phyloP scores from a whole-genome alignment of 1,140 invertebrate genomes.

The Caenorhabditis tropicalis region DNA sequence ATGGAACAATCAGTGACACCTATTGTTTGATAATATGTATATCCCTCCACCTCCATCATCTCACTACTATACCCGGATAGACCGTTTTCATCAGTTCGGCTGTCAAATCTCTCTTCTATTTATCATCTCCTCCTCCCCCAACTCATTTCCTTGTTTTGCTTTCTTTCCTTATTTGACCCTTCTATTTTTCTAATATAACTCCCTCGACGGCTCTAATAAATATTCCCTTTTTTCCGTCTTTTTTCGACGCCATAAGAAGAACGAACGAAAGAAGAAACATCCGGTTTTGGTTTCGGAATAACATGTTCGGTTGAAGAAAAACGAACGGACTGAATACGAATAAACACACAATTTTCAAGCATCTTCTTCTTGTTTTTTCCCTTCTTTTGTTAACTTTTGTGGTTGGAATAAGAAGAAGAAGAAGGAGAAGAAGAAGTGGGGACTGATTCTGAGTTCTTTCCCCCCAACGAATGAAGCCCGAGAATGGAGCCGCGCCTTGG shows the following conservation, averaged over 20 bases:
- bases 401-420: background rate
- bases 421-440: background rate
- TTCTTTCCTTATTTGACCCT: slow-evolving; percentile 17
- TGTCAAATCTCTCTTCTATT: slow-evolving; percentile 4
- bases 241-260: background rate
- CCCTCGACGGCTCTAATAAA: slow-evolving; percentile 29
- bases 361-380: background rate
- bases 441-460: background rate
- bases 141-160: slow-evolving; percentile 40
- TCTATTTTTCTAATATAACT: slow-evolving; percentile 12
- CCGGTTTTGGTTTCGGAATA: slow-evolving; percentile 19
- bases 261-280: slow-evolving; percentile 6
- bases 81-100: background rate
- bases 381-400: background rate
- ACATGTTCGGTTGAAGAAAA: slow-evolving; percentile 28
- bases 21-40: too few relatives aligned
- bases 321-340: background rate
- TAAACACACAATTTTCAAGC: background rate
- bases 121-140: background rate
- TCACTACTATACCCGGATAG: slow-evolving; percentile 15
- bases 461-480: slow-evolving; percentile 25
- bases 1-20: background rate
- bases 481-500: slow-evolving; percentile 42
- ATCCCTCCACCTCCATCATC: background rate
- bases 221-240: slow-evolving; percentile 18